Conservation (phyloP, 2,797 vertebrate genomes). For the Pelodytes ibericus region DNA sequence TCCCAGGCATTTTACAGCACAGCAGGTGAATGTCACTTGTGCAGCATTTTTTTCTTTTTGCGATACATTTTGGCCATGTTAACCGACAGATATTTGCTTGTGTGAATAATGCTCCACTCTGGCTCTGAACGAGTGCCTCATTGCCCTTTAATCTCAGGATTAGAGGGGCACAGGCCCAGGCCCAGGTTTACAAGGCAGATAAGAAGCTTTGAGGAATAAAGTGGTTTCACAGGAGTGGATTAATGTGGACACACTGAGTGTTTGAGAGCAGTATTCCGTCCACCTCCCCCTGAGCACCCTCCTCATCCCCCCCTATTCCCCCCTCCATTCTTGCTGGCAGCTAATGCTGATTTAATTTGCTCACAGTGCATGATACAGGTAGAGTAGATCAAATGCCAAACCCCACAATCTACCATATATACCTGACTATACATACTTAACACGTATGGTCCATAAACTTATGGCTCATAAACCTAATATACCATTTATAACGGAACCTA, state of each 20-base stretch:
- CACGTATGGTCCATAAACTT: too few species aligned
- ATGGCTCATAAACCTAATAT: too few species aligned
- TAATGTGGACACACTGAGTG: constrained; percentile 25
- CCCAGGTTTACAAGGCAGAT: constrained; percentile 18
- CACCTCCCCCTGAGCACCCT: not conserved
- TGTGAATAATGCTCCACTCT: not conserved
- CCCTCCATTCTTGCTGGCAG: not conserved
- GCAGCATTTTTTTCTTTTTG: not conserved
- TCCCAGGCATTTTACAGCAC: not conserved
- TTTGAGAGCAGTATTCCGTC: constrained; percentile 15
- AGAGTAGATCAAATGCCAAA: not conserved
- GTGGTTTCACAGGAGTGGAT: constrained; percentile 35
- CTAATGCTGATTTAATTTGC: not conserved
- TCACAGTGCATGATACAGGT: not conserved
- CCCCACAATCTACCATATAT: too few species aligned
- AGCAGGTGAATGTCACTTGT: not conserved
- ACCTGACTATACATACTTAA: too few species aligned
- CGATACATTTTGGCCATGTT: too few species aligned
- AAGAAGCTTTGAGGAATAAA: constrained; percentile 45
- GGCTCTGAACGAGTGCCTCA: constrained; percentile 12
- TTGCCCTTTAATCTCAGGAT: constrained; percentile 42
- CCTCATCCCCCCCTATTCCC: not conserved
- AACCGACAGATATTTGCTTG: not conserved
- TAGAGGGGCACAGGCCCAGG: constrained; percentile 16
- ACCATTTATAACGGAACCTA: too few species aligned